phyloP scores from a whole-genome alignment of 2,888 invertebrate species.

The Homarus gammarus region DNA sequence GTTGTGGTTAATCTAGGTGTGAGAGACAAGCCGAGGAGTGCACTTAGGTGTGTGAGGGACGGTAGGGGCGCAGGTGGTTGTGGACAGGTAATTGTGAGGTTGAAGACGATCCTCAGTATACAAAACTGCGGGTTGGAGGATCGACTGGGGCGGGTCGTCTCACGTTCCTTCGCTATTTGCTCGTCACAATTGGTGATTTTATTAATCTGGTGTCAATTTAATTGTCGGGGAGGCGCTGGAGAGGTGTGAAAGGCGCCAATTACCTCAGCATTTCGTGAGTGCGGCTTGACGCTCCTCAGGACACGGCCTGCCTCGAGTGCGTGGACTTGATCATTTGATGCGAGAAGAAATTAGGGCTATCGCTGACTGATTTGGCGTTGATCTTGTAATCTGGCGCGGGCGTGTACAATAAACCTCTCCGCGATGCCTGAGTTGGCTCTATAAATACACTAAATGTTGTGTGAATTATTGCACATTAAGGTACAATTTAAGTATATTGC shows the following conservation, averaged over 20 bases:
- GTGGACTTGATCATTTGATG: neutral
- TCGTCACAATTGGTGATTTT: slow-evolving; percentile 17
- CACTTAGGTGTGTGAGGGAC: neutral
- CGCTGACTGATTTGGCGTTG: neutral
- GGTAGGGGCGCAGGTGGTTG: neutral
- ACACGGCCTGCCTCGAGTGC: neutral
- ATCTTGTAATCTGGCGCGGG: neutral
- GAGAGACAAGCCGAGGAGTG: neutral
- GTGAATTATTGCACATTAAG: neutral
- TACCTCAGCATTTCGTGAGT: neutral
- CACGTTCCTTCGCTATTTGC: slow-evolving; percentile 15
- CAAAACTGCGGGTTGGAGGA: neutral
- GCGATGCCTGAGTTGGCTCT: neutral
- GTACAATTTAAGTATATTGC: neutral
- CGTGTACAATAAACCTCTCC: neutral
- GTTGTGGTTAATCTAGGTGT: neutral
- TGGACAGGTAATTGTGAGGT: neutral
- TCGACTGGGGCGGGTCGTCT: neutral
- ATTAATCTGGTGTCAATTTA: slow-evolving; percentile 42
- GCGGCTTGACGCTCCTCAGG: neutral
- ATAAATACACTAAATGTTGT: neutral
- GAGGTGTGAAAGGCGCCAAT: slow-evolving; percentile 2
- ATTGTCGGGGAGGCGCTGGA: slow-evolving; percentile 7
- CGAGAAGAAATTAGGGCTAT: neutral
- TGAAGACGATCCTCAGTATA: neutral